These are phyloP conservation scores for Sterrhoptilus dennistouni DNA, from an alignment of 2,113 vertebrate species.

Conservation along the genomic window DNA sequence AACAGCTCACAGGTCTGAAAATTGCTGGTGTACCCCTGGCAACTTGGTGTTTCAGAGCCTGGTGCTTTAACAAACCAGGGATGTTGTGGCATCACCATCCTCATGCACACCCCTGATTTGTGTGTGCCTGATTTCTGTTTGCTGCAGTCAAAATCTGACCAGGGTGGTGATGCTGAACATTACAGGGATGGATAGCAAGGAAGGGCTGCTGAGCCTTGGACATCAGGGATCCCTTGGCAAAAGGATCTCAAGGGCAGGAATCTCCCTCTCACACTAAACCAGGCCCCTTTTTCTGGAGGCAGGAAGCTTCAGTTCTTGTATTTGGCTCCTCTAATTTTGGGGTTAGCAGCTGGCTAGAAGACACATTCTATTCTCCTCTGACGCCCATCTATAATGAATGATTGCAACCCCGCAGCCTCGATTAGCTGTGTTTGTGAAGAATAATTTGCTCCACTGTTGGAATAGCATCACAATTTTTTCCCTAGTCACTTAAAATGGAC, in stretches of 20 bases:
- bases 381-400: not conserved
- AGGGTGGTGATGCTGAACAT: not conserved
- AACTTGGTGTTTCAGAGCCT: accelerated
- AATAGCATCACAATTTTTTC: not conserved
- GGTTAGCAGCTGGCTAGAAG: not conserved
- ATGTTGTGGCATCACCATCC: accelerated
- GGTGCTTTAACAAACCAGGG: not conserved
- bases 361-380: not conserved
- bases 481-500: not conserved
- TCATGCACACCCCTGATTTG: not conserved
- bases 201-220: not conserved
- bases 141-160: not conserved
- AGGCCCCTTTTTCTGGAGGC: not conserved
- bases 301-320: not conserved
- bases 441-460: constrained; percentile 17
- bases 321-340: not conserved
- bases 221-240: not conserved
- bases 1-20: not conserved
- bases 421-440: constrained; percentile 29
- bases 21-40: not conserved
- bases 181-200: not conserved
- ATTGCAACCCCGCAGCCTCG: not conserved
- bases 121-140: not conserved
- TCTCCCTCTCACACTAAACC: not conserved
- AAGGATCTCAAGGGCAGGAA: not conserved